Percentiles rank a stretch among this genome's conserved stretches.
These are phyloP conservation scores for Zonitis immaculata DNA, from an alignment of 2,888 invertebrate species.

Conservation along the genomic window DNA sequence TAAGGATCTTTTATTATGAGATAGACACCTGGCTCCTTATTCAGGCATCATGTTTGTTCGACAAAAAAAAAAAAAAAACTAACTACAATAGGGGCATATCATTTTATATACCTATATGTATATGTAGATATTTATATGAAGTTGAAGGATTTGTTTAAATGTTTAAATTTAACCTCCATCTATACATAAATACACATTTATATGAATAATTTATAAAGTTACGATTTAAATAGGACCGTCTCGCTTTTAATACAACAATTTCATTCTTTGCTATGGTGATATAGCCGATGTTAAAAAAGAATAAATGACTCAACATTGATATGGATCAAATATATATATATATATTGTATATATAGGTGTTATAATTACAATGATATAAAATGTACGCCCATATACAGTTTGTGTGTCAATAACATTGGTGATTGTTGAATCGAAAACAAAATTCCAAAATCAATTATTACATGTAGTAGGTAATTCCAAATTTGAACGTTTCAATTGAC, in stretches of 20 bases:
- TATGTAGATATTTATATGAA: background rate
- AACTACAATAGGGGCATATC: no score
- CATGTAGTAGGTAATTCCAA: no score
- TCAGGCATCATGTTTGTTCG: no score
- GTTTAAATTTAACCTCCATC: no score
- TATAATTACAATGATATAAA: background rate
- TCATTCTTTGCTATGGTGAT: background rate
- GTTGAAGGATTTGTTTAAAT: no score
- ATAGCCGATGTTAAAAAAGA: background rate
- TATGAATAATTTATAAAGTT: background rate
- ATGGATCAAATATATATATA: background rate
- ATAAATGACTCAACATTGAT: background rate
- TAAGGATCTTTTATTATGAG: background rate
- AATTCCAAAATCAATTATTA: no score
- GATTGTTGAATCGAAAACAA: no score
- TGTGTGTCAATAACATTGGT: background rate
- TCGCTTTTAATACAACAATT: background rate
- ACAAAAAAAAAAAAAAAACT: no score
- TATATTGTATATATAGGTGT: background rate
- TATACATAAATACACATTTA: background rate
- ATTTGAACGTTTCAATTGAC: no score
- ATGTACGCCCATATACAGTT: background rate
- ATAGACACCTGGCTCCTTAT: background rate
- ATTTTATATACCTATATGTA: no score
- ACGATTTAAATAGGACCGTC: background rate